Base-by-base conservation (phyloP, 2,113 vertebrate species). In the Aegithalos caudatus region DNA sequence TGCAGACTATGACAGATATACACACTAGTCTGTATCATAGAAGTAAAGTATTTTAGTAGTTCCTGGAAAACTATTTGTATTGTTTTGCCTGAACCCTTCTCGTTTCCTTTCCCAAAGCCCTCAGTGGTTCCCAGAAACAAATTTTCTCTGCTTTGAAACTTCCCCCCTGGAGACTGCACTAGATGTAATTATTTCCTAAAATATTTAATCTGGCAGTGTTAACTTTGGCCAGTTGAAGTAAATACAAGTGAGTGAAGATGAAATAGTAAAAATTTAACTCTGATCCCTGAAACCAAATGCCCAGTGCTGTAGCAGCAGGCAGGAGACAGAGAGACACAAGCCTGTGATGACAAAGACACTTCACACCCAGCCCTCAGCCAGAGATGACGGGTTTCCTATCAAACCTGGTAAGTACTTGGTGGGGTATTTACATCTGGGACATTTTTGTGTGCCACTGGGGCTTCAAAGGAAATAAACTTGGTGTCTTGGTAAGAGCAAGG, bases 231-330 rank as follows among this genome's bases (percentile, higher is more conserved):
- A 81, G 72, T 8, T 0, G 1, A 74, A 79, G 82, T 78, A 90
- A 92, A 95, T 40, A 10, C 28, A 73, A 86, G 42, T 48, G 45
- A 86, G 25, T 64, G 61, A 96, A 81, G 78, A 91, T 0, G 3
- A 45, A 88, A 81, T 5, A 94, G 96, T 97, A 56, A 96, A 97
- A 97, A 81, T 91, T 96, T 97, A 97, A 97, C 96, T 71, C 66
- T 40, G 38, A 14, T 47, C 25, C n/a, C 24, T 37, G 45, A 88
- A 86, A 53, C 77, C 83, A 82, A 86, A 61, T 45, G 81, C 83
- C 53, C 77, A 79, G 9, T 35, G 90, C 73, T 33, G 38, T 9
- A 51, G 44, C 82, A 93, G 84, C 64, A 83, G 81, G 86, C 64
- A 73, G 72, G 48, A 76, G 81, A 23, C 61, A 90, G 67, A 92